A percentile compares a stretch with the other conserved stretches of the same genome.
Conservation (phyloP, 2,797 vertebrate species). For the Cossypha caffra region DNA sequence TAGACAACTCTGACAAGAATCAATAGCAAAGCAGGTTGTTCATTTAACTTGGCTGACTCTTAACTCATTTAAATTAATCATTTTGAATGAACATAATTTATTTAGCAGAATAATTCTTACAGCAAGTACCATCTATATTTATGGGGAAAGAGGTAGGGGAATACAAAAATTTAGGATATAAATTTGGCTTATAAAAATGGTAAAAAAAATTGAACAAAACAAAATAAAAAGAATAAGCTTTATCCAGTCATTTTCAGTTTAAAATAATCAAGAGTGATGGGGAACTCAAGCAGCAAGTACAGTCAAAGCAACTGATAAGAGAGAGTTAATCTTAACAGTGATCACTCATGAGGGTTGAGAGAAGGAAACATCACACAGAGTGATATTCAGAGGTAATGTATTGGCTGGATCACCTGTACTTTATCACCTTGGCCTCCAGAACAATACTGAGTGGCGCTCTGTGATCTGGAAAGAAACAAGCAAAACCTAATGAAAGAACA, state of each 20-base stretch:
- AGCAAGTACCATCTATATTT: background rate
- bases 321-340: background rate
- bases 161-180: background rate
- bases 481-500: background rate
- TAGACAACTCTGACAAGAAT: conserved; percentile 28
- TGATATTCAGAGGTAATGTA: background rate
- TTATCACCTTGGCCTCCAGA: background rate
- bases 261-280: background rate
- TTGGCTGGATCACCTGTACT: background rate
- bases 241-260: background rate
- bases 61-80: background rate
- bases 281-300: background rate
- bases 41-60: background rate
- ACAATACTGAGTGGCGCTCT: background rate
- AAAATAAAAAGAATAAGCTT: background rate
- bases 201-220: background rate
- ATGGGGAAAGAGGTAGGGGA: background rate
- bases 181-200: background rate
- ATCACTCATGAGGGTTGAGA: background rate
- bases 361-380: background rate
- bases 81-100: background rate
- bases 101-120: background rate
- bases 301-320: background rate
- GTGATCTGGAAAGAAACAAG: background rate
- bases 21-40: background rate